These are phyloP conservation scores for Brachyistius frenatus DNA, from an alignment of 2,113 vertebrate genomes.

Conservation along the genomic window DNA sequence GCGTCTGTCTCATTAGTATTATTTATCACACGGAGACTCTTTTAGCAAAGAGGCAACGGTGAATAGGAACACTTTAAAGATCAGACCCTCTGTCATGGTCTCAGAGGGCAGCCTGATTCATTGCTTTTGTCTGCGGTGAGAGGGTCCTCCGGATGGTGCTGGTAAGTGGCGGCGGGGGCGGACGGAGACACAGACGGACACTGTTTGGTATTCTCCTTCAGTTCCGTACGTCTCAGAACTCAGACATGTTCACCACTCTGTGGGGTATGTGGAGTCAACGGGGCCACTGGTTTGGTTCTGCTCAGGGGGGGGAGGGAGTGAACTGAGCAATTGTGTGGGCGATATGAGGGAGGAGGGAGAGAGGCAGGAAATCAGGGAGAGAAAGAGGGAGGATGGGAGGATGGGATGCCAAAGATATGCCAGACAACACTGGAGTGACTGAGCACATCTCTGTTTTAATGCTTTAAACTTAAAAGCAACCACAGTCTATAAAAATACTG, in stretches of 20 bases:
- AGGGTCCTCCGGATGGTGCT: conserved; percentile 45
- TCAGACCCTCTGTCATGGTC: conserved; percentile 53
- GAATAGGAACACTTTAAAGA: conserved; percentile 64
- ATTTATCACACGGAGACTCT: conserved; percentile 49
- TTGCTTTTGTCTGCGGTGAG: conserved; percentile 69
- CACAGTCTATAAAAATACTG: neutral
- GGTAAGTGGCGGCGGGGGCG: neutral
- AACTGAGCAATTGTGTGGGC: conserved; percentile 58
- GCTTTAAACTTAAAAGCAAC: neutral
- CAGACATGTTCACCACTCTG: conserved; percentile 41
- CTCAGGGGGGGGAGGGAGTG: conserved; percentile 40
- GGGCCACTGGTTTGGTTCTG: conserved; percentile 45
- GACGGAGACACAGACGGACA: conserved; percentile 57
- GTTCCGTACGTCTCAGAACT: conserved; percentile 48
- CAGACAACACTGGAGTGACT: conserved; percentile 21
- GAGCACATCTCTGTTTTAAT: conserved; percentile 17
- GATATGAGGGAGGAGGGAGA: conserved; percentile 27
- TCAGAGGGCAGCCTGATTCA: conserved; percentile 69
- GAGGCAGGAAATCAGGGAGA: conserved; percentile 11
- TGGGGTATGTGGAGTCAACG: conserved; percentile 54
- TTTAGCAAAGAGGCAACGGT: conserved; percentile 22
- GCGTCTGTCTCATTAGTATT: conserved; percentile 51
- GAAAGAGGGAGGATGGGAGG: conserved; percentile 44
- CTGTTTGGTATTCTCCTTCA: conserved; percentile 76
- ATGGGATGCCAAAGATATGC: conserved; percentile 47